Evolutionary conservation across 2,113 vertebrate species (phyloP).

Genomic region (Nettapus auritus): DNA sequence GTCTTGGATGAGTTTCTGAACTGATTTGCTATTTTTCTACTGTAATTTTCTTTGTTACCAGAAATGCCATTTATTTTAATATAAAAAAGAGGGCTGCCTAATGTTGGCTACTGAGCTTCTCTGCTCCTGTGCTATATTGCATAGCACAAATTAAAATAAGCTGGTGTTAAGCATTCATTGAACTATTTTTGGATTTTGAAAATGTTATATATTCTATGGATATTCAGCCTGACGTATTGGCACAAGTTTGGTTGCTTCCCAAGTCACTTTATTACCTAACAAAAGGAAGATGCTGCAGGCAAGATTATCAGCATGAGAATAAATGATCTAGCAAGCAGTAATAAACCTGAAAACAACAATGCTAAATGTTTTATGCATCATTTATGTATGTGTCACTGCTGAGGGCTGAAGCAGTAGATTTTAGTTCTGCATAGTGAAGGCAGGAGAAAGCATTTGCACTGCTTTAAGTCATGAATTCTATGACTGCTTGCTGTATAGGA

Average conservation of each 20-base stretch:
- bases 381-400: constrained; percentile 29
- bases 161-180: neutral
- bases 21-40: neutral
- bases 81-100: neutral
- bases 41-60: neutral
- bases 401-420: constrained; percentile 36
- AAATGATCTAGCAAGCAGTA: constrained; percentile 56
- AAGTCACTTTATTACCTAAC: constrained; percentile 42
- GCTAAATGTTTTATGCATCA: constrained; percentile 62
- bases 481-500: neutral
- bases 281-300: constrained; percentile 47
- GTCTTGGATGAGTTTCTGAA: neutral
- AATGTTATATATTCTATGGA: neutral
- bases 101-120: neutral
- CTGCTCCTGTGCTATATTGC: neutral
- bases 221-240: constrained; percentile 48
- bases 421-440: constrained; percentile 15
- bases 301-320: constrained; percentile 58
- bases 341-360: constrained; percentile 47
- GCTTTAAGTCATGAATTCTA: neutral
- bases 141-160: neutral
- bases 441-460: neutral
- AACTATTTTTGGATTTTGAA: neutral
- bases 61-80: neutral
- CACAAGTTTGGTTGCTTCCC: constrained; percentile 35